These are phyloP conservation scores for Cephonodes hylas DNA, from an alignment of 2,888 invertebrate species.

Conservation along the genomic window DNA sequence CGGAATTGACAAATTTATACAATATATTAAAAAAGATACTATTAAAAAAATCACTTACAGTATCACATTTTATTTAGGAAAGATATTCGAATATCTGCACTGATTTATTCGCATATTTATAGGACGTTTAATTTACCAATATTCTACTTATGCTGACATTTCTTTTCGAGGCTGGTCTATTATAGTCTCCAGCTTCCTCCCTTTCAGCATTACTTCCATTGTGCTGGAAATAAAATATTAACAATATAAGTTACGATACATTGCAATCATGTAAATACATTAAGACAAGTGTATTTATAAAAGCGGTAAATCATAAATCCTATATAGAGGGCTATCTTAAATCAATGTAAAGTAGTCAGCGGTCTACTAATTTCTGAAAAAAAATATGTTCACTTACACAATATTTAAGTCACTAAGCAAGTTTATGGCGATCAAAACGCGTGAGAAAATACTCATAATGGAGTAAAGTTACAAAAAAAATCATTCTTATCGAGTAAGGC, in stretches of 20 bases:
- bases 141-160: constrained; percentile 22
- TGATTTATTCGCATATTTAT: not conserved
- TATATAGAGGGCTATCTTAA: no score
- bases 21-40: not conserved
- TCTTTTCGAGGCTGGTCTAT: constrained; percentile 36
- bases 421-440: no score
- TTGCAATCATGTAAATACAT: not conserved
- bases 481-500: no score
- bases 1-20: not conserved
- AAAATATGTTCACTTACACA: no score
- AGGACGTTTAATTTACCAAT: not conserved
- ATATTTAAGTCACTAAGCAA: no score
- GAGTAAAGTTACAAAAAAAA: no score
- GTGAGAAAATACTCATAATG: no score
- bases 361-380: no score
- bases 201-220: constrained; percentile 53
- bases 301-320: no score
- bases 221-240: constrained; percentile 50
- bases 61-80: not conserved
- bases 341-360: no score
- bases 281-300: no score
- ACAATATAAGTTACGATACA: not conserved
- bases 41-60: not conserved
- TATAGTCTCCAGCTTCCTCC: constrained; percentile 42
- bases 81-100: not conserved